Percentiles rank a stretch among this genome's conserved stretches.
Conservation (phyloP, 92 coral and sea anemone species). For the Phenganax marumi region DNA sequence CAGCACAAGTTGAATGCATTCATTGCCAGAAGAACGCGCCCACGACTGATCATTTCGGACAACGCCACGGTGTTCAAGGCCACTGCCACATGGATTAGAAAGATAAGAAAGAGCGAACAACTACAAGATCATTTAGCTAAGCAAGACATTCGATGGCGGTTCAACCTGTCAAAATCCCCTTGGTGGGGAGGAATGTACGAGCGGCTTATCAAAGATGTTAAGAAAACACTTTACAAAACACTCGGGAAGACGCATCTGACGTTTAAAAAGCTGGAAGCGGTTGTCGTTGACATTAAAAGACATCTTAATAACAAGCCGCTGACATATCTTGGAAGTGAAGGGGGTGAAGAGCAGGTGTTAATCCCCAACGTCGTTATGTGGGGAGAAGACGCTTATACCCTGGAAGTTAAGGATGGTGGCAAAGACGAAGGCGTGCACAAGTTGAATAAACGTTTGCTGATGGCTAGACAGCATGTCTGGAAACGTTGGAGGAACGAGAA, state of each 20-base stretch:
- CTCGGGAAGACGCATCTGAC: slow-evolving; percentile 38
- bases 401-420: slow-evolving; percentile 19
- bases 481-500: slow-evolving; percentile 12
- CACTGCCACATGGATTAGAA: slow-evolving; percentile 49
- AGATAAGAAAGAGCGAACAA: slow-evolving; percentile 51
- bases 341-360: slow-evolving; percentile 1
- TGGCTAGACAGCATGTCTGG: background rate
- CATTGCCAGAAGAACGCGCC: slow-evolving; percentile 52
- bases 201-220: slow-evolving; percentile 48
- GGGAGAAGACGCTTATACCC: slow-evolving; percentile 14
- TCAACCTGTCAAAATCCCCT: slow-evolving; percentile 55
- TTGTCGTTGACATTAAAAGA: slow-evolving; percentile 51
- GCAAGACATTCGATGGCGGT: no score
- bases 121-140: slow-evolving; percentile 51
- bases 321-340: slow-evolving; percentile 54
- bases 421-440: slow-evolving; percentile 6
- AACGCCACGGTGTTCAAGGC: slow-evolving; percentile 55
- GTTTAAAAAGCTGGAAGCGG: slow-evolving; percentile 44
- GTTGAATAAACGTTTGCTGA: background rate
- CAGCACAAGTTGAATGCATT: slow-evolving; percentile 45
- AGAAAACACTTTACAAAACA: slow-evolving; percentile 58
- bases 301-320: slow-evolving; percentile 49
- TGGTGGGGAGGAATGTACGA: slow-evolving; percentile 66
- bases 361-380: slow-evolving; percentile 34
- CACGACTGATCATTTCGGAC: slow-evolving; percentile 44